These are phyloP conservation scores for Noctua comes DNA, from an alignment of 2,888 invertebrate genomes.

Conservation along the genomic window DNA sequence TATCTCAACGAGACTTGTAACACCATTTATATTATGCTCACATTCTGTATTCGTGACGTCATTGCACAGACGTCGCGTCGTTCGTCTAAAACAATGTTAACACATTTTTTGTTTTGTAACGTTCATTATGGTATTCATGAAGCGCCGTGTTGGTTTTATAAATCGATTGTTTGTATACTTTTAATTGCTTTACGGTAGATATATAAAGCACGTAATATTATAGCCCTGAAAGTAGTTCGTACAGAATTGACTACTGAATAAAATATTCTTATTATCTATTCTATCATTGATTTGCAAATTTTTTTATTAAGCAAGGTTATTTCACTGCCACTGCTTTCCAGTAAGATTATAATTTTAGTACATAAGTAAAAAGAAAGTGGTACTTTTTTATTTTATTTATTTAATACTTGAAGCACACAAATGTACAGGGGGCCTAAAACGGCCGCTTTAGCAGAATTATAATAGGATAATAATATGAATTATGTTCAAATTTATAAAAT, in stretches of 20 bases:
- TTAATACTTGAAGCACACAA: neutral
- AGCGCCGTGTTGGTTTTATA: conserved; percentile 47
- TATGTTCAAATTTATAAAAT: too few relatives aligned
- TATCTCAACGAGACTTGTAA: conserved; percentile 50
- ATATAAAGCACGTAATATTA: neutral
- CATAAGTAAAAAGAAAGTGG: neutral
- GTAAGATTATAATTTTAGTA: neutral
- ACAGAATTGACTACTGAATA: neutral
- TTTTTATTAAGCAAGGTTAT: neutral
- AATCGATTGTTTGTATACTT: conserved; percentile 47
- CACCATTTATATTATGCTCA: conserved; percentile 65
- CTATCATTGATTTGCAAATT: neutral
- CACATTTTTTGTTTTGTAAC: conserved; percentile 55
- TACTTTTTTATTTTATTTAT: neutral
- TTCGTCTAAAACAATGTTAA: conserved; percentile 66
- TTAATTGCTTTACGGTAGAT: conserved; percentile 40
- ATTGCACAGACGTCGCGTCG: conserved; percentile 49
- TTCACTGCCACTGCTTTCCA: neutral
- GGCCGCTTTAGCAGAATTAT: too few relatives aligned
- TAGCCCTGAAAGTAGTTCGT: neutral
- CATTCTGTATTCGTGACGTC: conserved; percentile 50
- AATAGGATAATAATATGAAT: too few relatives aligned
- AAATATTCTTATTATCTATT: neutral
- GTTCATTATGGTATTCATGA: conserved; percentile 63
- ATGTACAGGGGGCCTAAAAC: too few relatives aligned